These are phyloP conservation scores for Xenus cinereus DNA, from an alignment of 2,113 vertebrate species.

Conservation along the genomic window DNA sequence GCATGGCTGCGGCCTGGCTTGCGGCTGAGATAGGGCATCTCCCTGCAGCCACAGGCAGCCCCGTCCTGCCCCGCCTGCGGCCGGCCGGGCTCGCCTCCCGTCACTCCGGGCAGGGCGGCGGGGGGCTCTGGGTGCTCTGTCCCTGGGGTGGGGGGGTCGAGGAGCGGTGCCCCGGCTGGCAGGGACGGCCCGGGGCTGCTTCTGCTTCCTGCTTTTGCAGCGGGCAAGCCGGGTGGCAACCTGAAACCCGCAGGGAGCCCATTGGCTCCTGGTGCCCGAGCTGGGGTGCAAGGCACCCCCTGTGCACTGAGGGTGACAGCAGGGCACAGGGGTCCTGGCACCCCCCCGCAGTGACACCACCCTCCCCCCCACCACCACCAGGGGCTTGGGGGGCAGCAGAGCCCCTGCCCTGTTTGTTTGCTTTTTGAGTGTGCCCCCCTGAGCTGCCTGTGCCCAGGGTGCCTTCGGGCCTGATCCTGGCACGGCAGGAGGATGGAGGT, in stretches of 20 bases:
- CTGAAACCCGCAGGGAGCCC: rapidly evolving
- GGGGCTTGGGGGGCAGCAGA: neutral
- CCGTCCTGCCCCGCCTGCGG: neutral
- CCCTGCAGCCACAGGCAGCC: neutral
- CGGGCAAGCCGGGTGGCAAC: rapidly evolving
- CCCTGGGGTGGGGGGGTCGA: neutral
- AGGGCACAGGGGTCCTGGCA: rapidly evolving
- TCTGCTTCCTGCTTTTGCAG: neutral
- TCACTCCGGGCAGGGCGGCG: neutral
- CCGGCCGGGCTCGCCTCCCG: rapidly evolving
- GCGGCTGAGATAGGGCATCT: constrained; percentile 33
- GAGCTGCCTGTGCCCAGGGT: neutral
- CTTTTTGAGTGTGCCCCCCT: neutral
- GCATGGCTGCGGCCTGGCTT: neutral
- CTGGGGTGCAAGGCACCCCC: neutral
- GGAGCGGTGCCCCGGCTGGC: rapidly evolving
- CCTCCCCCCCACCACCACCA: rapidly evolving
- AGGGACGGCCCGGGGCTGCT: neutral
- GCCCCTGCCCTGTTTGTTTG: neutral
- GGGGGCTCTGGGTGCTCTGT: neutral
- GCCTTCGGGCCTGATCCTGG: too few relatives aligned
- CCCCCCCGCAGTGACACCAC: too few relatives aligned
- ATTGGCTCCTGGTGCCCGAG: rapidly evolving
- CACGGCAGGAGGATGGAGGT: neutral
- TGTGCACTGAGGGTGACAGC: neutral